Evolutionary conservation across 2,797 vertebrate genomes (phyloP), one percentile per base, ranked within the genome.

Genomic region (Sebastes paucispinis): DNA sequence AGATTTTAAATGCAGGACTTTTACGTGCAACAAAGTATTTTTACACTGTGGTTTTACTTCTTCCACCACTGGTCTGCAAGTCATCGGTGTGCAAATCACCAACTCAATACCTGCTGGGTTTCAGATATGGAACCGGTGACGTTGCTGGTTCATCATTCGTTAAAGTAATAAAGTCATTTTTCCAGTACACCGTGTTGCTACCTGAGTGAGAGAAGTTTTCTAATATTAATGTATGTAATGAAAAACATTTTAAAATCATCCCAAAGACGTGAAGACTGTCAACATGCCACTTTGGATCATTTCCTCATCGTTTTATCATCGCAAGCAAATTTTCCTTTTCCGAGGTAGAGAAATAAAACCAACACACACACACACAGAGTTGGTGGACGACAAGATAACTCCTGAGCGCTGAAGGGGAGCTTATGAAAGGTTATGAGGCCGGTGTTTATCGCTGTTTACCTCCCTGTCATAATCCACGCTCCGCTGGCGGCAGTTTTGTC

Each of bases 391-490:
- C 43, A 31, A 43, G 84, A 87, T 80, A 80, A 75, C 72, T 65
- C 76, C 72, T 10, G 73, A 58, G 77, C 11, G 25, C 70, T 84
- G 84, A 82, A 77, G 83, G 85, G 79, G 57, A 85, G 84, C 88
- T 87, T 85, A 82, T 82, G 84, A 90, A 87, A 88, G 86, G 85
- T 88, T 89, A 87, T 84, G 87, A 83, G 79, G 85, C 66, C 36
- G 36, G 24, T 76, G 87, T 89, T 90, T 90, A 88, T 89, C 77
- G 54, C 65, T 88, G 90, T 89, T 91, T 88, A 89, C 87, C 82
- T 82, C 76, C 4, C 82, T 80, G 84, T 87, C 87, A 89, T 85
- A 82, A 87, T 77, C 72, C 84, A 62, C 80, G 76, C 88, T 86
- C 76, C 25, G 59, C 87, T 68, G 84, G 71, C 39, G 60, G 75